Base-by-base conservation (phyloP, 2,113 vertebrate species). In the Synchiropus splendidus region DNA sequence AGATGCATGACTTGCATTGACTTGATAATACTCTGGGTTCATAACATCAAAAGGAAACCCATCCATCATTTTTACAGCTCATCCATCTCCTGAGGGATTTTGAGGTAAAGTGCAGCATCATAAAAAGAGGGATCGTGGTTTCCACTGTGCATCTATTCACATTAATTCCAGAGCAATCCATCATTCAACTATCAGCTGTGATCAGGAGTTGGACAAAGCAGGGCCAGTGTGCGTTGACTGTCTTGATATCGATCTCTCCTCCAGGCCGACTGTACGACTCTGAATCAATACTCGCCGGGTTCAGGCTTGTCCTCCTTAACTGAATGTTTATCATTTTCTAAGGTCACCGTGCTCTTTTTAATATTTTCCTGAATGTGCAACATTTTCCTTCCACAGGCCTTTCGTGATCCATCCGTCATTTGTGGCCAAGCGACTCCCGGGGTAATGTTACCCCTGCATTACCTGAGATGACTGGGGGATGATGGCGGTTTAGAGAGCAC, bases 161-260 rank as follows among this genome's bases (percentile, higher is more conserved):
- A 58, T 56, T 49, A 55, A 43, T 35, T 39, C 33, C 36, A 1
- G 15, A 42, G 18, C 21, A 32, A 46, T 47, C 16, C 31, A 42
- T 60, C 41, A 34, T 16, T 35, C 38, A 13, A 27, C 41, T 45
- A 39, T 48, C 51, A 47, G 27, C 35, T 46, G 10, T 30, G 36
- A 61, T 56, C 46, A 15, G 14, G 31, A 64, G 27, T 11, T 32
- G 61, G 48, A 61, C 42, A 12, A 54, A 69, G 36, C 62, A 49
- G 42, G 39, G 43, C n/a, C 30, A 12, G 13, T 8, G 13, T 44
- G 18, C 13, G 55, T 38, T 10, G 42, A 45, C 58, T 30, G 8
- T 30, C 15, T 34, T 70, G 65, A 76, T 78, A 76, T 70, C 27
- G 70, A 80, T 78, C 63, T 67, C 34, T 57, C n/a, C n/a, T n/a